Evolutionary conservation across 2,113 vertebrate species (phyloP), one percentile per base, ranked within the genome.

Genomic region (Oreochromis spilurus): DNA sequence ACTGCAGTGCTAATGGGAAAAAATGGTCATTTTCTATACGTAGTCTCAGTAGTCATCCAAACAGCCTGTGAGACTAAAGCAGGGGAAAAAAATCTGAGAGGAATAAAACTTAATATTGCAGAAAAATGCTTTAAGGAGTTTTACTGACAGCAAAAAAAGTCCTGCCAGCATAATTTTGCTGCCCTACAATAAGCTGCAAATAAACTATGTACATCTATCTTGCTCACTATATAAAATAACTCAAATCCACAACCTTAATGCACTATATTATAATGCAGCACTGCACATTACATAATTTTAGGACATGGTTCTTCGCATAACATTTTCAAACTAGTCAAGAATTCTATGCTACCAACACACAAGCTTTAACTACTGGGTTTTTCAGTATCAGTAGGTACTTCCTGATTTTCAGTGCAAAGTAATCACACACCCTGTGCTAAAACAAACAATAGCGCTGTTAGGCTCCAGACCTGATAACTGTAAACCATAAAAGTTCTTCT

Each of bases 401-500:
- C n/a, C 34, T 80, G 54, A 38, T 55, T 77, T 87, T 72, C 14
- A 78, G 12, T 48, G 67, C 40, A 79, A 31, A 60, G 82, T 81
- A 58, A 89, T 87, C 79, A 79, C 86, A 92, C 83, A 83, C 86
- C 87, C 36, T 83, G 24, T 84, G 45, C 84, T 86, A 50, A 89
- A 89, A 54, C 70, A 87, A 92, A 82, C 84, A 89, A 65, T 31
- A 84, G 40, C 31, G 21, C 72, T 81, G 81, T 77, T 58, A 16
- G 52, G 82, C 65, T 40, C 38, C 9, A n/a, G 5, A 82, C 67
- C 58, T 89, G 81, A 40, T 80, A 58, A 31, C 72, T 81, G 29
- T 72, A 78, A 81, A 65, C 29, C 52, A 70, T 78, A 24, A 67
- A 38, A 77, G 5, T 82, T 81, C 21, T 34, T 72, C 36, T 81